Conservation (phyloP, 2,888 invertebrate species). For the Lasioglossum pauxillum region DNA sequence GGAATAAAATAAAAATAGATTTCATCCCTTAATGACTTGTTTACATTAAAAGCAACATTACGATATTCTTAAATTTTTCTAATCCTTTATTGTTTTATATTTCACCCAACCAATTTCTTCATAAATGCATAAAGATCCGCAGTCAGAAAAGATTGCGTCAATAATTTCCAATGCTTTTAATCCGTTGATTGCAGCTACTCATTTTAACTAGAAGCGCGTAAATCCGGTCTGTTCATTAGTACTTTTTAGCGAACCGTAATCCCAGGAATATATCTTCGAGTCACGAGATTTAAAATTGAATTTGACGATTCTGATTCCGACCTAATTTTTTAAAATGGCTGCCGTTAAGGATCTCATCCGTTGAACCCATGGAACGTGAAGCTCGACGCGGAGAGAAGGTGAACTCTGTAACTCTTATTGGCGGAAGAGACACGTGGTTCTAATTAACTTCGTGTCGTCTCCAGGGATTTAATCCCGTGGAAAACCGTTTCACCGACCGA, state of each 20-base stretch:
- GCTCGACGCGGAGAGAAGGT: conserved; percentile 25
- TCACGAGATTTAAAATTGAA: conserved; percentile 30
- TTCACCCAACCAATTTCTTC: too few species aligned
- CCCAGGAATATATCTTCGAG: not conserved
- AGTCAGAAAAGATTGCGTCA: not conserved
- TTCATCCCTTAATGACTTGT: too few species aligned
- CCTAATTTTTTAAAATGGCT: conserved; percentile 41
- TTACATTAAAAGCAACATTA: too few species aligned
- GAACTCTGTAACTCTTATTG: conserved; percentile 66
- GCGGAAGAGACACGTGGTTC: conserved; percentile 65
- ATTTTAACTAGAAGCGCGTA: not conserved
- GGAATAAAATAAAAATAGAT: too few species aligned
- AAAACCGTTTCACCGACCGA: conserved; percentile 61
- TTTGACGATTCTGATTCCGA: conserved; percentile 15
- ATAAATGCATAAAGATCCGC: too few species aligned
- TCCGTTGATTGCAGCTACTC: not conserved
- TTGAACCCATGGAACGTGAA: conserved; percentile 16
- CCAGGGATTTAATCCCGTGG: conserved; percentile 69
- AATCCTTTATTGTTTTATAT: too few species aligned
- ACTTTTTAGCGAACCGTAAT: not conserved
- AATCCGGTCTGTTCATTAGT: not conserved
- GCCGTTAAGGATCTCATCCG: not conserved
- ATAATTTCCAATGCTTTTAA: not conserved
- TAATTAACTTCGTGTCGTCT: conserved; percentile 71
- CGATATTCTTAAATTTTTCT: too few species aligned